These are phyloP conservation scores for Anarhynchus alexandrinus DNA, from an alignment of 2,113 vertebrate species.

Conservation along the genomic window DNA sequence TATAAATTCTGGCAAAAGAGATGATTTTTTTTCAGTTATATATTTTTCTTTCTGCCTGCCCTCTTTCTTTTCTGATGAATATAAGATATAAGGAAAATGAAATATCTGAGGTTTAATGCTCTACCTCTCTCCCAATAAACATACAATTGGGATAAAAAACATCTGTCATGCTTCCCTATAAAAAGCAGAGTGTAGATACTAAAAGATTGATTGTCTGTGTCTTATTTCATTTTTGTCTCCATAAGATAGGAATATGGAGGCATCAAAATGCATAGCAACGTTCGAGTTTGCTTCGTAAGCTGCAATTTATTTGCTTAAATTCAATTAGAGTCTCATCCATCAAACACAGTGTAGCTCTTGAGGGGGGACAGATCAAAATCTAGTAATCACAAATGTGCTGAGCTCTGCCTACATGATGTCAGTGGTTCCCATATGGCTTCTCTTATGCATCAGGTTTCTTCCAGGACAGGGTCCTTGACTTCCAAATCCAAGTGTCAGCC, in stretches of 20 bases:
- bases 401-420: not conserved
- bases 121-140: not conserved
- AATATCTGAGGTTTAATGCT: not conserved
- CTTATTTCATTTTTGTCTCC: not conserved
- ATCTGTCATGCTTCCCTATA: not conserved
- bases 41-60: not conserved
- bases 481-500: not conserved
- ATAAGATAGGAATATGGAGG: not conserved
- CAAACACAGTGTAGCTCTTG: not conserved
- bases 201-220: not conserved
- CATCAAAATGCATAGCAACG: not conserved
- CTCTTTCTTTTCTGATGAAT: not conserved
- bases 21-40: not conserved
- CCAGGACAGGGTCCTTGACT: not conserved
- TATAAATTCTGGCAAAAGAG: not conserved
- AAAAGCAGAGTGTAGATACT: not conserved
- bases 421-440: not conserved
- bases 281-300: not conserved
- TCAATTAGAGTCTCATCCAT: not conserved
- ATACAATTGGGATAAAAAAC: not conserved
- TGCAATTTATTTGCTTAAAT: constrained; percentile 7
- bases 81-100: not conserved
- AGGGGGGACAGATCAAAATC: not conserved
- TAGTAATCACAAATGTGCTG: not conserved
- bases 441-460: not conserved